A percentile compares a stretch with the other conserved stretches of the same genome.
Conservation (phyloP, 1,140 invertebrate genomes). For the Procambarus clarkii region DNA sequence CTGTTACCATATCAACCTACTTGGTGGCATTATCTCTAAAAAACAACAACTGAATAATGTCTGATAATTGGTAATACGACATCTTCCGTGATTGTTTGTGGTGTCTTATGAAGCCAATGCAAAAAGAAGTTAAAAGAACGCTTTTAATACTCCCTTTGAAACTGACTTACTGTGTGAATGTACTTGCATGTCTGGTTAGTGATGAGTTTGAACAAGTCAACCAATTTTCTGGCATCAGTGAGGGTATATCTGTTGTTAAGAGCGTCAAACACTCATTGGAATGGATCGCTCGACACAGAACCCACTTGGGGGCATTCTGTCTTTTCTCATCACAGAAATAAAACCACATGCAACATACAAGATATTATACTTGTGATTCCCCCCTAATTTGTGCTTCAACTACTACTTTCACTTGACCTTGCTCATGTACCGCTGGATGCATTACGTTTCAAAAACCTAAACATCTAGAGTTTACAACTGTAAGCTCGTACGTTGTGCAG, state of each 20-base stretch:
- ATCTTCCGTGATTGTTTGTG: constrained; percentile 1
- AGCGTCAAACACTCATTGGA: constrained; percentile 20
- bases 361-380: no score
- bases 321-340: no score
- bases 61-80: constrained; percentile 19
- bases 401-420: no score
- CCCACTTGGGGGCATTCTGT: constrained; percentile 17
- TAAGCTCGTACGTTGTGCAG: no score
- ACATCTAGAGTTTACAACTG: no score
- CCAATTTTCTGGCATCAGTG: constrained; percentile 12
- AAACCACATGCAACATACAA: no score
- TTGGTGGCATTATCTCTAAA: constrained; percentile 16
- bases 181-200: constrained; percentile 20
- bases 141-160: background rate
- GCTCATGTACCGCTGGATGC: no score
- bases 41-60: constrained; percentile 56
- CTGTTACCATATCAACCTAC: background rate
- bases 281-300: background rate
- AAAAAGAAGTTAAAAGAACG: constrained; percentile 45
- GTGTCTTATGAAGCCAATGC: constrained; percentile 30
- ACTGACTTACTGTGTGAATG: constrained; percentile 19
- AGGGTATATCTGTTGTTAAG: background rate
- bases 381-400: no score
- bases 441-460: no score
- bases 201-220: constrained; percentile 15